These are phyloP conservation scores for Trisateles emortualis DNA, from an alignment of 2,888 invertebrate species.

Conservation along the genomic window DNA sequence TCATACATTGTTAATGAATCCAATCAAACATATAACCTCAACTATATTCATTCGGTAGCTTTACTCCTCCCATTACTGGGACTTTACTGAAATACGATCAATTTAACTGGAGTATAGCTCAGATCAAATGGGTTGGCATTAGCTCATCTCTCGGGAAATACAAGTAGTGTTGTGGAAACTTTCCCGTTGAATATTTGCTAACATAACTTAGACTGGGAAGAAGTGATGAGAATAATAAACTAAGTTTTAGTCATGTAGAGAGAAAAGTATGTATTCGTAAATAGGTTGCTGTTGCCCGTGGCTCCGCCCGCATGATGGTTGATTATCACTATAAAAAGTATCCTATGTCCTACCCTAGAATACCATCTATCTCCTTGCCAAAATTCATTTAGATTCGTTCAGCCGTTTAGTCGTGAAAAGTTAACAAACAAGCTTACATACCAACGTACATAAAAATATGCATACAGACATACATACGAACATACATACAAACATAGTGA, in stretches of 20 bases:
- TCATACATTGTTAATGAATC: background rate
- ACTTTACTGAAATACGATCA: slow-evolving; percentile 66
- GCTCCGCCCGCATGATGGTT: no score
- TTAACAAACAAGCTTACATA: no score
- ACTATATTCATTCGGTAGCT: slow-evolving; percentile 7
- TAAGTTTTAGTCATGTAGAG: background rate
- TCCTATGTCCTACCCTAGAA: no score
- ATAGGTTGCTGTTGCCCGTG: no score
- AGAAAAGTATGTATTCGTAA: background rate
- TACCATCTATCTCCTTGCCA: no score
- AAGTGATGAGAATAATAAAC: slow-evolving; percentile 1
- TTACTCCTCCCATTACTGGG: slow-evolving; percentile 41
- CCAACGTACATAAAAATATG: no score
- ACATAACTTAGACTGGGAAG: slow-evolving; percentile 17
- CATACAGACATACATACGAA: no score
- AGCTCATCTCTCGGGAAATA: slow-evolving; percentile 39
- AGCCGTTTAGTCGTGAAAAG: no score
- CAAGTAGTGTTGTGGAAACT: slow-evolving; percentile 30
- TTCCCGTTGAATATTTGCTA: slow-evolving; percentile 17
- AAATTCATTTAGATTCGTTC: no score
- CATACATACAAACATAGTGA: no score
- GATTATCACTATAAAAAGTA: no score
- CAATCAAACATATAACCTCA: slow-evolving; percentile 10
- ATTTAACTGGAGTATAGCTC: slow-evolving; percentile 52
- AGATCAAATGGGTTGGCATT: slow-evolving; percentile 31